Evolutionary conservation across 1,140 invertebrate species (phyloP).

Genomic region (Zaprionus taronus): DNA sequence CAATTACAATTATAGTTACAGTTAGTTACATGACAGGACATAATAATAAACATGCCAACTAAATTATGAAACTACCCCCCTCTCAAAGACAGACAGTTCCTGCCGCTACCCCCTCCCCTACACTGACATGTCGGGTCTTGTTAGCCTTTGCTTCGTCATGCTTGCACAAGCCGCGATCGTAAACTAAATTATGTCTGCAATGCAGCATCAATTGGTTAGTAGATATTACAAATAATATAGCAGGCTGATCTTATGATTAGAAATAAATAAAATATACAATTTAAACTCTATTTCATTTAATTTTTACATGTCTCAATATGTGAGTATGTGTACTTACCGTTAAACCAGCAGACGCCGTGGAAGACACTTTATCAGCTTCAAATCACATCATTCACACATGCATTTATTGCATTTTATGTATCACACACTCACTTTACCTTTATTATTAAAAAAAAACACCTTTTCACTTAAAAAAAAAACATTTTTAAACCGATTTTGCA

Average conservation of each 20-base stretch:
- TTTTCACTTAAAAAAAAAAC: not conserved
- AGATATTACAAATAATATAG: not conserved
- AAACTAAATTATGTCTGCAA: not conserved
- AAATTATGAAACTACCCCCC: conserved; percentile 67
- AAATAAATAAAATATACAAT: no score
- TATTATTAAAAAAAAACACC: not conserved
- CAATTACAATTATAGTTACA: conserved; percentile 30
- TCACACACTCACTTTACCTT: not conserved
- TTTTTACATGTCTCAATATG: no score
- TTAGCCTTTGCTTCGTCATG: not conserved
- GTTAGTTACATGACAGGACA: conserved; percentile 72
- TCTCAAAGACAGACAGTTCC: not conserved
- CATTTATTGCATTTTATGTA: not conserved
- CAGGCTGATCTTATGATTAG: not conserved
- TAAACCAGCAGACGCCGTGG: not conserved
- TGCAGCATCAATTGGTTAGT: not conserved
- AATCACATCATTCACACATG: not conserved
- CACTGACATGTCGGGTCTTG: not conserved
- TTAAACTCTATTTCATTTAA: no score
- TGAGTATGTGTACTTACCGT: not conserved
- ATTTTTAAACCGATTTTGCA: not conserved
- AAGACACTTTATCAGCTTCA: not conserved
- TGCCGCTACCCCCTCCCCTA: not conserved
- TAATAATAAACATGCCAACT: conserved; percentile 79
- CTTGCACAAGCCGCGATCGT: not conserved